Evolutionary conservation across 2,113 vertebrate species (phyloP).

Genomic region (Eclectus roratus): DNA sequence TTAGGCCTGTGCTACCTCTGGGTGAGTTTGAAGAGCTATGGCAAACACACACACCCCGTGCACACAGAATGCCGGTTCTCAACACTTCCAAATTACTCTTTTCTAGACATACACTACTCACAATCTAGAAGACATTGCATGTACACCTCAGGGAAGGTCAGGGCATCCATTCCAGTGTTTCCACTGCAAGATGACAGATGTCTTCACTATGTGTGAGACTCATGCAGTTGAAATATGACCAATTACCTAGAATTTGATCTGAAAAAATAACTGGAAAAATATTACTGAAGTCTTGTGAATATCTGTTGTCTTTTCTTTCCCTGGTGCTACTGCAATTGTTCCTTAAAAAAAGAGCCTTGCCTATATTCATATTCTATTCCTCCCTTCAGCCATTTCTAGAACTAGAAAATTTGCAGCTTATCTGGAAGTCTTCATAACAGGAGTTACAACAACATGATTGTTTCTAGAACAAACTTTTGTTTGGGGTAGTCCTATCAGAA

Average conservation of each 20-base stretch:
- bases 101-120: not conserved
- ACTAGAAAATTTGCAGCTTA: not conserved
- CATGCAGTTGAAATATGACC: not conserved
- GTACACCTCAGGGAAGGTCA: not conserved
- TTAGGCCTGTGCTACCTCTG: not conserved
- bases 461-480: not conserved
- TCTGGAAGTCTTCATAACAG: not conserved
- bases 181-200: not conserved
- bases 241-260: not conserved
- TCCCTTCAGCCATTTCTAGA: not conserved
- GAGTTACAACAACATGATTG: not conserved
- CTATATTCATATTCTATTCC: not conserved
- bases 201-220: accelerated
- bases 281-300: not conserved
- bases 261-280: not conserved
- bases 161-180: not conserved
- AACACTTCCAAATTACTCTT: not conserved
- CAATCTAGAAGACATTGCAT: accelerated
- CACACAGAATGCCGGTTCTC: not conserved
- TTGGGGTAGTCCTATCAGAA: not conserved
- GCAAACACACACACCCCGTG: accelerated
- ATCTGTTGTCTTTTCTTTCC: not conserved
- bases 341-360: not conserved
- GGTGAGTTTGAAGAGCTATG: not conserved
- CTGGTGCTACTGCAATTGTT: not conserved